Base-by-base conservation (phyloP, 37 sponge, comb jelly and placozoan genomes). In the Beroe ovata region DNA sequence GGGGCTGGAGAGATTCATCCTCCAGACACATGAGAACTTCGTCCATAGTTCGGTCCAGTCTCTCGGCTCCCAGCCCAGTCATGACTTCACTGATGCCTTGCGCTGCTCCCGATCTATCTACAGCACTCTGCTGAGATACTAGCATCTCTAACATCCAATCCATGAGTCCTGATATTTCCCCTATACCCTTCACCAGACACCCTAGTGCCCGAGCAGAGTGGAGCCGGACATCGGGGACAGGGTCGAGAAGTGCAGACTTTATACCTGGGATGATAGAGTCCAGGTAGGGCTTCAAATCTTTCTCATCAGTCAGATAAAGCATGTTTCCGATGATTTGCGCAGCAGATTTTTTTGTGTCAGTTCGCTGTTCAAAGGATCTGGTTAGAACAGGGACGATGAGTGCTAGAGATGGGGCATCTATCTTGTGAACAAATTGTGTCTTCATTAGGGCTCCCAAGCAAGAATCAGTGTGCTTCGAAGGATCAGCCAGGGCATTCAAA, bases 381-480 rank as follows among this genome's bases (percentile, higher is more conserved):
- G 93, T 89, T 20, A 99, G 88, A 14, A 95, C 94, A 21, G 99
- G 99, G 93, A 99, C 95, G 38, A 99, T 96, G 39, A 99, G 93
- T 0, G 99, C 99, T 29, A 99, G 92, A 34, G 99, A 99, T 60
- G 99, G 96, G 40, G 99, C 94, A 71, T 96, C 99, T 0, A 99
- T 91, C 37, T 92, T 91, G 71, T 99, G 99, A 26, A 96, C 96
- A 89, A 99, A 99, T 88, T 94, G 91, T 22, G 99, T 99, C 34
- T 93, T 91, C 72, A 99, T 72, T 0, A 99, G 94, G 21, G 92
- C 66, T 59, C 94, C 92, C 8, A 99, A 93, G 64, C 95, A 95
- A 0, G 40, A 21, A 29, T 91, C 92, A 6, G 96, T 88, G 38
- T 99, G 90, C 29, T 88, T 91, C 22, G 94, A 91, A 23, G 95